A percentile compares a stretch with the other conserved stretches of the same genome.
phyloP scores from a whole-genome alignment of 2,888 invertebrate genomes.

The Nemotelus pantherinus region DNA sequence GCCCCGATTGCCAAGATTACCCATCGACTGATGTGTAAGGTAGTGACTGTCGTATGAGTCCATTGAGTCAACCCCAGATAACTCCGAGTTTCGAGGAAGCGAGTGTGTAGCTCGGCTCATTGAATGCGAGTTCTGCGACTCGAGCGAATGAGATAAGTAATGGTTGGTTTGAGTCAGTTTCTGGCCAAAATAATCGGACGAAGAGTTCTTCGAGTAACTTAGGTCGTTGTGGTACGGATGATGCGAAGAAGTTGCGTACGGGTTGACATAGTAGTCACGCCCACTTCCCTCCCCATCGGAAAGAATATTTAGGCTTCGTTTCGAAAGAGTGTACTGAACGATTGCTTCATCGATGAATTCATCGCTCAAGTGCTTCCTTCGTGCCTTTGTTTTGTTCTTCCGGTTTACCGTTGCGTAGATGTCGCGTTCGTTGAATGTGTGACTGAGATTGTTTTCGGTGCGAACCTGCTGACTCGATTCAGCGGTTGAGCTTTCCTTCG shows the following conservation, averaged over 20 bases:
- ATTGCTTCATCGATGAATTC: conserved; percentile 64
- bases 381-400: conserved; percentile 62
- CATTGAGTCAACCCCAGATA: conserved; percentile 63
- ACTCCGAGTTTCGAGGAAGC: conserved; percentile 62
- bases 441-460: conserved; percentile 52
- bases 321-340: conserved; percentile 60
- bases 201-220: conserved; percentile 62
- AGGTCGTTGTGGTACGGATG: conserved; percentile 62
- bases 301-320: conserved; percentile 57
- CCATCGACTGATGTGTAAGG: conserved; percentile 60
- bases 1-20: conserved; percentile 48
- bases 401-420: conserved; percentile 65
- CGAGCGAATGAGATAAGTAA: conserved; percentile 61
- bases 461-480: conserved; percentile 41
- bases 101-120: conserved; percentile 59
- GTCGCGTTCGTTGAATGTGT: conserved; percentile 61
- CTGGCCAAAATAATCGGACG: conserved; percentile 62
- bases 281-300: conserved; percentile 37
- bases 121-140: conserved; percentile 61
- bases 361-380: conserved; percentile 63
- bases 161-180: conserved; percentile 61
- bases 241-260: conserved; percentile 55
- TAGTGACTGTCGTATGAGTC: conserved; percentile 65
- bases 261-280: conserved; percentile 55
- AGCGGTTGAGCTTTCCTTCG: conserved; percentile 37